Evolutionary conservation across 2,113 vertebrate species (phyloP).

Genomic region (Acanthisitta chloris): DNA sequence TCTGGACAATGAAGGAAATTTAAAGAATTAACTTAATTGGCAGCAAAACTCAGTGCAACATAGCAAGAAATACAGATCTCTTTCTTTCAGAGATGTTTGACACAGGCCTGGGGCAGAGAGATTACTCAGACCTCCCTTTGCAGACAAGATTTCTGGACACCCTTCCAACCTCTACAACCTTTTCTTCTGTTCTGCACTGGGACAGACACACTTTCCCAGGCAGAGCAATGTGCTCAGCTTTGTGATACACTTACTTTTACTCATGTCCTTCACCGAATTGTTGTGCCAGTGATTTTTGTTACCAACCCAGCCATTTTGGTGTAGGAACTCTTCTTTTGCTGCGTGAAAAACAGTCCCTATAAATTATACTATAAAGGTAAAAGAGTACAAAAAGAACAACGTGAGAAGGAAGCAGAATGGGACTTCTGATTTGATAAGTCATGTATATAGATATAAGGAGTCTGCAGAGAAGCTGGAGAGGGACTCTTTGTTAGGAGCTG

Average conservation of each 20-base stretch:
- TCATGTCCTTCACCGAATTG: not conserved
- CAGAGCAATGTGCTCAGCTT: not conserved
- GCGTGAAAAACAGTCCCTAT: not conserved
- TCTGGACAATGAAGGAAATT: not conserved
- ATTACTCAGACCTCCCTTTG: not conserved
- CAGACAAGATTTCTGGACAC: not conserved
- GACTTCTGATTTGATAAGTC: not conserved
- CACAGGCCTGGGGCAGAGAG: not conserved
- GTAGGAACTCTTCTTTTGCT: not conserved
- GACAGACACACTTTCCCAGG: not conserved
- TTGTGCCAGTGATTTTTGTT: not conserved
- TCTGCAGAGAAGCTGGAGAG: too few relatives aligned
- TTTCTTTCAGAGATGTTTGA: not conserved
- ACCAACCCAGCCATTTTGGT: not conserved
- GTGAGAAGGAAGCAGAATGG: not conserved
- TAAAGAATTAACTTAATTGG: not conserved
- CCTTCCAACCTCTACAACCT: not conserved
- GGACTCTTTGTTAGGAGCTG: too few relatives aligned
- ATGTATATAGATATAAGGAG: not conserved
- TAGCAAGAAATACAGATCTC: not conserved
- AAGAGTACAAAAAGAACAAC: not conserved
- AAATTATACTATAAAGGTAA: not conserved
- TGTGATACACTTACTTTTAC: not conserved
- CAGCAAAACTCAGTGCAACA: not conserved
- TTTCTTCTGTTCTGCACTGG: not conserved